Evolutionary conservation across 2,797 vertebrate species (phyloP).

Genomic region (Hemitrygon akajei): DNA sequence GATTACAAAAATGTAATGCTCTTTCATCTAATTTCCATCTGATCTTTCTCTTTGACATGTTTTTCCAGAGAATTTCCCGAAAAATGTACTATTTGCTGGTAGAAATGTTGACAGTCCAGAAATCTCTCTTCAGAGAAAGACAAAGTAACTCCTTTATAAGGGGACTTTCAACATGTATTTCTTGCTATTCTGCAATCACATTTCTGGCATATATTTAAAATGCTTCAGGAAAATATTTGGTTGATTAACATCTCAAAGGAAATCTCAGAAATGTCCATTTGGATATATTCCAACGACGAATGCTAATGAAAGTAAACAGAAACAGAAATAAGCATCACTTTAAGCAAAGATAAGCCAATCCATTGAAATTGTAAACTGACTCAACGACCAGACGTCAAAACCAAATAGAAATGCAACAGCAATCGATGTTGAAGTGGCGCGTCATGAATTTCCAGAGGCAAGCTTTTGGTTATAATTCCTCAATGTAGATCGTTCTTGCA

Average conservation of each 20-base stretch:
- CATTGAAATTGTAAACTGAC: background rate
- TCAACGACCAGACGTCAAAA: background rate
- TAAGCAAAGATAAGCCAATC: background rate
- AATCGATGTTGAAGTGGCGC: background rate
- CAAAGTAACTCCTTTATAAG: background rate
- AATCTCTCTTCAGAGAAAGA: background rate
- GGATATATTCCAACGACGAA: background rate
- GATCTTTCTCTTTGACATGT: background rate
- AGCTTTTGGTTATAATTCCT: conserved; percentile 2
- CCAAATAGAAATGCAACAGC: conserved; percentile 9
- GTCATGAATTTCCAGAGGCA: background rate
- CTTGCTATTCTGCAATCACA: background rate
- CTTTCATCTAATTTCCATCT: too few species aligned
- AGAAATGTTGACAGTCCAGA: background rate
- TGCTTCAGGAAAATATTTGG: background rate
- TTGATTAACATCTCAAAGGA: background rate
- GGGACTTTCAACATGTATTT: background rate
- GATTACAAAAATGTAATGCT: too few species aligned
- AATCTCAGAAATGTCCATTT: background rate
- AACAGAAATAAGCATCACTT: background rate
- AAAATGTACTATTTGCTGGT: background rate
- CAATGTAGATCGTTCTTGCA: background rate
- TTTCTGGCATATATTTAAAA: background rate
- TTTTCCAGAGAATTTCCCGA: background rate
- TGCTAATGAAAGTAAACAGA: background rate